Percentiles rank a stretch among this genome's conserved stretches.
phyloP scores from a whole-genome alignment of 2,888 invertebrate species.

The Thereva nobilitata region DNA sequence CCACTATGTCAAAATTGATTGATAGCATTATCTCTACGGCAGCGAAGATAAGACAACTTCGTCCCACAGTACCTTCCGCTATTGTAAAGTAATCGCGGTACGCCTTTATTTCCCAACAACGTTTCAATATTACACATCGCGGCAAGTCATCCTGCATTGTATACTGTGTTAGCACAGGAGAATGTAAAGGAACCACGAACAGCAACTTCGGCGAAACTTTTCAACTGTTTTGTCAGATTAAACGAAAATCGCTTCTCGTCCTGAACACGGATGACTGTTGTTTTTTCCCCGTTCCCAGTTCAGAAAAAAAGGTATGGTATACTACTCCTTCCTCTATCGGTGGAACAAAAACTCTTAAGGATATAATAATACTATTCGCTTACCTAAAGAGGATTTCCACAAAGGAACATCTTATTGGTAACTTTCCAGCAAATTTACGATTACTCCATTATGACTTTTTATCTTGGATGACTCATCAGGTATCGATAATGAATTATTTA shows the following conservation, averaged over 20 bases:
- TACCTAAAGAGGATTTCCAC: too few relatives aligned
- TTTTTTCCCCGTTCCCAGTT: constrained; percentile 2
- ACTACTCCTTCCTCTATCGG: too few relatives aligned
- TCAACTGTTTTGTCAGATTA: constrained; percentile 31
- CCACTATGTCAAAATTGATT: too few relatives aligned
- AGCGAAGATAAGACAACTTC: too few relatives aligned
- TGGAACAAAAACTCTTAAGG: too few relatives aligned
- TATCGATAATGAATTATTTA: constrained; percentile 40
- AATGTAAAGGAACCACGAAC: too few relatives aligned
- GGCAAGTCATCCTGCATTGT: constrained; percentile 37
- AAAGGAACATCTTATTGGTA: too few relatives aligned
- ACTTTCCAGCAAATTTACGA: too few relatives aligned
- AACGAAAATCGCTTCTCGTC: constrained; percentile 11
- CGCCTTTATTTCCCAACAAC: constrained; percentile 11
- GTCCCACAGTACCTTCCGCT: not conserved
- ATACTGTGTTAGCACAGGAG: not conserved
- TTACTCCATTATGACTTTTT: constrained; percentile 16
- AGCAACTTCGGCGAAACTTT: constrained; percentile 22
- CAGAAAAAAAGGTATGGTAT: not conserved
- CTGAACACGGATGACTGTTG: constrained; percentile 10
- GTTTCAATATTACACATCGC: constrained; percentile 29
- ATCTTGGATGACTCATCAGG: constrained; percentile 33
- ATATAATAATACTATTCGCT: too few relatives aligned
- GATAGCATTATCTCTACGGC: too few relatives aligned
- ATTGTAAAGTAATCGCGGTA: not conserved